Evolutionary conservation across 2,113 vertebrate genomes (phyloP).

Genomic region (Hypocryptadius cinnamomeus): DNA sequence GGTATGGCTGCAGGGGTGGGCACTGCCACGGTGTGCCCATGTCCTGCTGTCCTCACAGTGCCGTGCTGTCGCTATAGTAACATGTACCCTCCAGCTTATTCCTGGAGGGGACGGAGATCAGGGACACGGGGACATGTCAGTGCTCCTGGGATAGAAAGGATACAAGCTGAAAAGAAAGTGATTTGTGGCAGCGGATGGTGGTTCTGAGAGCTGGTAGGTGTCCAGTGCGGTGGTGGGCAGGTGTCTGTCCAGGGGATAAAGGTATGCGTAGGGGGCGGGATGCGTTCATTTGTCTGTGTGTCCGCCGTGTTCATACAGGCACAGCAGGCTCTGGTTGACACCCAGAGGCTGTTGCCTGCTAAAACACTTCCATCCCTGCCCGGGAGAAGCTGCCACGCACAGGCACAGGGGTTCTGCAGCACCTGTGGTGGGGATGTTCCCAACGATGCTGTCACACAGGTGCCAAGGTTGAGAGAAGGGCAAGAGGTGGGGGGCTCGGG

Average conservation of each 20-base stretch:
- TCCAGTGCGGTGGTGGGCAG: not conserved
- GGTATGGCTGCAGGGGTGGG: not conserved
- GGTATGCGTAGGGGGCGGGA: accelerated
- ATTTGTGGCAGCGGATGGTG: not conserved
- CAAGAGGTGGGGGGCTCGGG: not conserved
- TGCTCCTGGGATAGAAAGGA: not conserved
- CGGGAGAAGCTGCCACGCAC: accelerated
- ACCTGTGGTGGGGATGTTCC: not conserved
- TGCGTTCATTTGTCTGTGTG: accelerated
- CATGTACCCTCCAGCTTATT: not conserved
- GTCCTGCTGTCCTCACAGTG: not conserved
- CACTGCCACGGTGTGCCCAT: accelerated
- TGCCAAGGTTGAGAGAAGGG: not conserved
- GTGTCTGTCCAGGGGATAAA: not conserved
- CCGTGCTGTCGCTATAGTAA: not conserved
- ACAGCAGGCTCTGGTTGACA: not conserved
- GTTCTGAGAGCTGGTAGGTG: not conserved
- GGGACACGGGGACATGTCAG: not conserved
- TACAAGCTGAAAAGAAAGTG: not conserved
- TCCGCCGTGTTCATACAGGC: not conserved
- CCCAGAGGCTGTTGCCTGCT: not conserved
- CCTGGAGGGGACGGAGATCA: not conserved
- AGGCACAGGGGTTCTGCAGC: not conserved
- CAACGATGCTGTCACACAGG: accelerated
- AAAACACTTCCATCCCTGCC: not conserved